phyloP scores from a whole-genome alignment of 2,797 vertebrate species.

The Psittacula echo region DNA sequence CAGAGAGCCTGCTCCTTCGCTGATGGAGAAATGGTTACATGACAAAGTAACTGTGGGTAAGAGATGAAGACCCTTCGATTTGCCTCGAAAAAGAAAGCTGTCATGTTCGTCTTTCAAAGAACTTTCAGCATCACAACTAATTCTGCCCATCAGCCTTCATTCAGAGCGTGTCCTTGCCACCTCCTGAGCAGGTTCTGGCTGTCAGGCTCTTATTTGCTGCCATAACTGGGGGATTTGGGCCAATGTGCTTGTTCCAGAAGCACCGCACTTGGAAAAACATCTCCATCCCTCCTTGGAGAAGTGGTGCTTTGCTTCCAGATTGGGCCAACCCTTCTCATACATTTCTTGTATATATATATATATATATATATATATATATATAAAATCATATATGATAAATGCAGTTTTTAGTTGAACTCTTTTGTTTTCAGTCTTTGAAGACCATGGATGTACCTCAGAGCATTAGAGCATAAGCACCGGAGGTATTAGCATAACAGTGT shows the following conservation, averaged over 20 bases:
- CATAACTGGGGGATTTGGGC: accelerated
- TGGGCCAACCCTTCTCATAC: background rate
- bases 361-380: too few species aligned
- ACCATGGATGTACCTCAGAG: background rate
- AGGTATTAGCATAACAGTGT: background rate
- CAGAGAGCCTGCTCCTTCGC: background rate
- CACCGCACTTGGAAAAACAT: accelerated
- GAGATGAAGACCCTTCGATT: slow-evolving; percentile 39
- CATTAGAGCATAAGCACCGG: background rate
- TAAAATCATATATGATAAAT: too few species aligned
- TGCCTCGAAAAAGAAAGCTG: background rate
- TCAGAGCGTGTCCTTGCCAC: background rate
- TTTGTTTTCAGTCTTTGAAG: too few species aligned
- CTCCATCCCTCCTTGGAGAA: background rate
- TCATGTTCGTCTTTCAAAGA: background rate
- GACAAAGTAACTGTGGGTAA: slow-evolving; percentile 28
- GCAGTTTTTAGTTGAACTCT: too few species aligned
- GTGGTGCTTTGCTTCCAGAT: too few species aligned
- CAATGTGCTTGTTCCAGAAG: background rate
- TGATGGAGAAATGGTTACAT: slow-evolving; percentile 24
- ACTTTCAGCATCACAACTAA: background rate
- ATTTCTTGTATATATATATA: too few species aligned
- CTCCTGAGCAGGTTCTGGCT: background rate
- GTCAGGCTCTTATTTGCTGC: background rate
- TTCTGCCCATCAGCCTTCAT: background rate